Conservation (phyloP, 2,888 invertebrate species). For the Scaptomyza cyrtandrae region DNA sequence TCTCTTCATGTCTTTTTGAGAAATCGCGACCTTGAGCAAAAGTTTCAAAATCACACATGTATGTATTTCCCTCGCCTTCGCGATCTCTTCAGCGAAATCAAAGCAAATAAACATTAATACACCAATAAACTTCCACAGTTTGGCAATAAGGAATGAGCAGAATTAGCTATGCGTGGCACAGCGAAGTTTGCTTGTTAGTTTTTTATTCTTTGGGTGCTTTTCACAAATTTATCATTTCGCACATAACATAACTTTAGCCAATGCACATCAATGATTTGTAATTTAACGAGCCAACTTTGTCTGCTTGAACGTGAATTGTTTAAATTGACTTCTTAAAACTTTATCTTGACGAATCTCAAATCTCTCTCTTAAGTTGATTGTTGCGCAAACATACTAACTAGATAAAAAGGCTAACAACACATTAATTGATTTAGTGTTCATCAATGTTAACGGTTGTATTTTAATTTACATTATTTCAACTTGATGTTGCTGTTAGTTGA, state of each 20-base stretch:
- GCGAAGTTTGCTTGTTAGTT: constrained; percentile 5
- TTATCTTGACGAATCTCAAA: not conserved
- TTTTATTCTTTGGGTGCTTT: constrained; percentile 34
- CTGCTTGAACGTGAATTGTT: constrained; percentile 30
- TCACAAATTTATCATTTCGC: constrained; percentile 30
- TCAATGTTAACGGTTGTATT: constrained; percentile 12
- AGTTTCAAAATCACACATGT: constrained; percentile 33
- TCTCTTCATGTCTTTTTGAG: constrained; percentile 7
- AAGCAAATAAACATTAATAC: constrained; percentile 60
- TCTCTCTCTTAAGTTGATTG: constrained; percentile 31
- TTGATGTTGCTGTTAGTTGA: not conserved
- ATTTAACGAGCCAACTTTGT: constrained; percentile 37
- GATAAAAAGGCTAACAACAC: not conserved
- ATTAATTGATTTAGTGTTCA: constrained; percentile 9
- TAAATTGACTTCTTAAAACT: constrained; percentile 24
- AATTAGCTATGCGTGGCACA: constrained; percentile 57
- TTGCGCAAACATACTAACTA: constrained; percentile 11
- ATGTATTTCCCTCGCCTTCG: constrained; percentile 3
- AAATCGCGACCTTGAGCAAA: constrained; percentile 48
- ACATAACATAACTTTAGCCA: constrained; percentile 17
- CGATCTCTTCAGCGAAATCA: constrained; percentile 4
- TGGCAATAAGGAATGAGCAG: constrained; percentile 50
- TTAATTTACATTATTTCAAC: no score
- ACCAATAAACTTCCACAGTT: constrained; percentile 50
- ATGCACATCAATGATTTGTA: constrained; percentile 38